These are phyloP conservation scores for Solen grandis DNA, from an alignment of 1,140 invertebrate genomes.

Conservation along the genomic window DNA sequence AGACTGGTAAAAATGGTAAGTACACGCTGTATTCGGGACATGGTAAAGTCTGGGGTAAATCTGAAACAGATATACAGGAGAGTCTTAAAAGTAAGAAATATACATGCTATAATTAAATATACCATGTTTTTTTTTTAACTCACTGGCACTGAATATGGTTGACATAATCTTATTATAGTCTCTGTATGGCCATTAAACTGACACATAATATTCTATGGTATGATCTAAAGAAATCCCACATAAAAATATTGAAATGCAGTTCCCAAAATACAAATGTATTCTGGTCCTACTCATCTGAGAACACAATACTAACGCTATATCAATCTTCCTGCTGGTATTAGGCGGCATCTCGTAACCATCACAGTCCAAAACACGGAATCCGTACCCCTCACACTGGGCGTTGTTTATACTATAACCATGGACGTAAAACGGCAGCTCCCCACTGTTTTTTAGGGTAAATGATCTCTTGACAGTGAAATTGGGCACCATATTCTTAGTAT, in stretches of 20 bases:
- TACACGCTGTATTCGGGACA: conserved; percentile 87
- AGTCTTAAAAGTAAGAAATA: conserved; percentile 31
- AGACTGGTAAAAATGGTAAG: conserved; percentile 83
- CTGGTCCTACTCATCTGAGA: too few species aligned
- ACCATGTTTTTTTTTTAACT: not conserved
- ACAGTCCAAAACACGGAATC: conserved; percentile 93
- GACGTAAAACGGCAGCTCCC: conserved; percentile 88
- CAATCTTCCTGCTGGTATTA: conserved; percentile 91
- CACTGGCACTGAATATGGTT: too few species aligned
- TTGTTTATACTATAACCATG: conserved; percentile 88
- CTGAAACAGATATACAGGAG: conserved; percentile 78
- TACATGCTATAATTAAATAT: not conserved
- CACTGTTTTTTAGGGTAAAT: conserved; percentile 94
- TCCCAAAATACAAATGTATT: too few species aligned
- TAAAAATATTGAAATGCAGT: too few species aligned
- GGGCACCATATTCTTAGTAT: conserved; percentile 83
- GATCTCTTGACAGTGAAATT: conserved; percentile 91
- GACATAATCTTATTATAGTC: too few species aligned
- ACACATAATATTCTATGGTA: too few species aligned
- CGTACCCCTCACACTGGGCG: conserved; percentile 90
- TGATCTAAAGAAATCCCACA: too few species aligned
- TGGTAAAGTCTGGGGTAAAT: conserved; percentile 96
- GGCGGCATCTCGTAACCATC: conserved; percentile 89
- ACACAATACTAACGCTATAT: conserved; percentile 89
- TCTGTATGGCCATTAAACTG: too few species aligned